Base-by-base conservation (phyloP, 1,140 invertebrate species). In the Megathymus violae region DNA sequence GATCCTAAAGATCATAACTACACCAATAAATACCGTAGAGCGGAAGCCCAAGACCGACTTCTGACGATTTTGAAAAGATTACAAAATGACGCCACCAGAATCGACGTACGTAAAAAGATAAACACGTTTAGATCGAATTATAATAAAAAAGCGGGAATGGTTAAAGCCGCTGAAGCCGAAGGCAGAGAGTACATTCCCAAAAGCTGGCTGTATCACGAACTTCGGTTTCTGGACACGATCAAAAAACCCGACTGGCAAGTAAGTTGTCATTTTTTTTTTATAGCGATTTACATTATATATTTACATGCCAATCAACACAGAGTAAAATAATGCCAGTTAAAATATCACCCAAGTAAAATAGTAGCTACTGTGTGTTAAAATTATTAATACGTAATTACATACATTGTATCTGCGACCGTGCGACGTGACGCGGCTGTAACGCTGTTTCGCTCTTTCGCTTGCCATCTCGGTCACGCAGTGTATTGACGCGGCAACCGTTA, bases 61-160 rank as follows among this genome's bases (percentile, higher is more conserved):
- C 11, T 54, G 14, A 6, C 19, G 19, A 40, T 54, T 17, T 44
- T 31, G 43, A 16, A 5, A 4, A 31, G 0, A 31, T 56, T 11
- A 7, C 40, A 43, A 11, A 2, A 6, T 10, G 40, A 54, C 11
- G 51, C 51, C 1, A 41, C 51, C 0, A 10, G 51, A 9, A 3
- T 27, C 10, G 51, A 54, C 9, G 22, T 54, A 4, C 51, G 51
- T 5, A n/a, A 27, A 13, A 56, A 56, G 25, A 56, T 56, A 10
- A 56, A 56, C 25, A 44, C 52, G 4, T 16, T 56, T 13, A 14
- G 52, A 1, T 56, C 52, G 4, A 56, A 56, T 25, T 56, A 56
- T 43, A 56, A 56, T 16, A 56, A 56, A n/a, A 40, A 44, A 1
- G 10, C 6, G 1, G 22, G 13, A 0, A 56, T 44, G 25, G 13